Percentiles rank a stretch among this genome's conserved stretches.
Evolutionary conservation across 1,140 invertebrate genomes (phyloP).

Genomic region (Oncopodura yosiiana): DNA sequence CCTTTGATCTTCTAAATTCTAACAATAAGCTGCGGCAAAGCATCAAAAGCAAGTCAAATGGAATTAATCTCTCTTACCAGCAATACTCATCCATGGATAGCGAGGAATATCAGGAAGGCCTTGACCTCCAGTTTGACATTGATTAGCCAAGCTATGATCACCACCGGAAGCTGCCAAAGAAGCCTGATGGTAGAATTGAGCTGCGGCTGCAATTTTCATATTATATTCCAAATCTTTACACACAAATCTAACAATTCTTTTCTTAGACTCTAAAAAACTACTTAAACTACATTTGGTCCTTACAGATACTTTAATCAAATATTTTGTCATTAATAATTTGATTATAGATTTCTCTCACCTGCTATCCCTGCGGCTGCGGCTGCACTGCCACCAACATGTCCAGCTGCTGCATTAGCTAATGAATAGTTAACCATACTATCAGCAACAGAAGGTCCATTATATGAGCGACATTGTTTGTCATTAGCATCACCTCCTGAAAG

Average conservation of each 20-base stretch:
- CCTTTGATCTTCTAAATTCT: no score
- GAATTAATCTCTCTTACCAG: conserved; percentile 68
- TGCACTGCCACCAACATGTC: conserved; percentile 49
- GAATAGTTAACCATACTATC: conserved; percentile 70
- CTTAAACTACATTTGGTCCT: no score
- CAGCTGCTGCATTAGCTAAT: conserved; percentile 33
- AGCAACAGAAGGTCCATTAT: conserved; percentile 55
- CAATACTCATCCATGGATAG: conserved; percentile 96
- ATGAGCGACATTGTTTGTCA: conserved; percentile 70
- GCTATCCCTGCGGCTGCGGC: conserved; percentile 64
- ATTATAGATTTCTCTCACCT: no score
- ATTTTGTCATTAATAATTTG: no score
- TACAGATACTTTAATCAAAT: no score
- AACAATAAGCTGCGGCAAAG: no score
- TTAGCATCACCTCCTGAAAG: conserved; percentile 43
- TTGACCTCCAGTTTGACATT: conserved; percentile 28
- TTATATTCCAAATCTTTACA: no score
- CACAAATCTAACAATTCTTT: no score
- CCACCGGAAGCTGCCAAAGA: conserved; percentile 51
- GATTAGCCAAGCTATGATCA: conserved; percentile 21
- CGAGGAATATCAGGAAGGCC: conserved; percentile 55
- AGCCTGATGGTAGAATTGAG: conserved; percentile 76
- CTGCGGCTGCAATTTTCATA: conserved; percentile 56
- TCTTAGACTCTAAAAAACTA: no score
- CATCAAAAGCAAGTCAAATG: no score